phyloP scores from a whole-genome alignment of 2,113 vertebrate genomes.

The Arvicanthis niloticus region DNA sequence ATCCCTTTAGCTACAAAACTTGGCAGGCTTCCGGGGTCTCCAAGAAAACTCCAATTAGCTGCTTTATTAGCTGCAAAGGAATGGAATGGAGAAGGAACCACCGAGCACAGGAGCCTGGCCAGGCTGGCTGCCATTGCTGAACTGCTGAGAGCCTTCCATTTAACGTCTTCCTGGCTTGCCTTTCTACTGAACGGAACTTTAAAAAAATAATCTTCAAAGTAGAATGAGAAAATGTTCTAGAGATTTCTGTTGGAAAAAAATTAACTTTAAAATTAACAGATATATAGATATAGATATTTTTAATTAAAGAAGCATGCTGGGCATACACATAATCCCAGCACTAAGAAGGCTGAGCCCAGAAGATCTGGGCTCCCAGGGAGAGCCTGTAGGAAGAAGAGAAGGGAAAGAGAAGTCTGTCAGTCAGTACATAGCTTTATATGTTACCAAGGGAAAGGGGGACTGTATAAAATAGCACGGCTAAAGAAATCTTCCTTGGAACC shows the following conservation, averaged over 20 bases:
- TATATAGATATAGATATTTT: background rate
- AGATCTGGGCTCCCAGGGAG: background rate
- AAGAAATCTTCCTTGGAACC: constrained; percentile 25
- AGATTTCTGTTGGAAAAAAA: constrained; percentile 10
- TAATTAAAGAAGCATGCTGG: background rate
- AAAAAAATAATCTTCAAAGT: background rate
- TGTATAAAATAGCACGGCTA: background rate
- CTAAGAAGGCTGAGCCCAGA: background rate
- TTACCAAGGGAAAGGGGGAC: background rate
- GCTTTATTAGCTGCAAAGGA: constrained; percentile 33
- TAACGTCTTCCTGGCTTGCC: constrained; percentile 34
- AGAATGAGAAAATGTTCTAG: constrained; percentile 1
- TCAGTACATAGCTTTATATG: background rate
- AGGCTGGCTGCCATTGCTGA: background rate
- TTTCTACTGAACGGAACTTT: background rate
- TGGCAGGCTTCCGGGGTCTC: constrained; percentile 68
- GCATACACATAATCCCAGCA: background rate
- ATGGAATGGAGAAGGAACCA: background rate
- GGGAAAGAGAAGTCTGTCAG: background rate
- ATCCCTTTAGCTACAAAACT: constrained; percentile 61
- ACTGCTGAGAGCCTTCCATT: background rate
- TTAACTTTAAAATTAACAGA: background rate
- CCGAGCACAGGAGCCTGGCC: background rate
- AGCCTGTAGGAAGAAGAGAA: background rate
- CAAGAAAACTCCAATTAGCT: constrained; percentile 71